These are phyloP conservation scores for Ptilonorhynchus violaceus DNA, from an alignment of 2,113 vertebrate species.

Conservation along the genomic window DNA sequence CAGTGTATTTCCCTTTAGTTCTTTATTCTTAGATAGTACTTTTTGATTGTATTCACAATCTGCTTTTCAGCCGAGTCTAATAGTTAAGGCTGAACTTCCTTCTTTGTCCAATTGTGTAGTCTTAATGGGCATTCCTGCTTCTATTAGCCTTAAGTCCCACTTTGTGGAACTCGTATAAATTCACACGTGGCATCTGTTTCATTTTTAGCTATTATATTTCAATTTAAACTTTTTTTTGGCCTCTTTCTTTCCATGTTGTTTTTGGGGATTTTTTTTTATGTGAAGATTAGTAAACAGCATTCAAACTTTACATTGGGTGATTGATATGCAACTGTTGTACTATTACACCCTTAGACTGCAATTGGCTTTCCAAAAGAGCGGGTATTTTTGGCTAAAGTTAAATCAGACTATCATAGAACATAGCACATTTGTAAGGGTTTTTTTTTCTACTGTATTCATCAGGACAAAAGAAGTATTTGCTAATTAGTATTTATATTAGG, in stretches of 20 bases:
- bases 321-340: background rate
- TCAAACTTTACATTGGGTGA: background rate
- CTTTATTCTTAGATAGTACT: background rate
- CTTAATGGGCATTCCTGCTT: background rate
- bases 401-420: background rate
- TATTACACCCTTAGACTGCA: background rate
- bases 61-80: rapidly evolving
- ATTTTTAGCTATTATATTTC: background rate
- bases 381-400: background rate
- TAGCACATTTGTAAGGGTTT: background rate
- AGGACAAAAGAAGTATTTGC: background rate
- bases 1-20: background rate
- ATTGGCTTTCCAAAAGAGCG: background rate
- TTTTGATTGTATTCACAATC: background rate
- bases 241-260: background rate
- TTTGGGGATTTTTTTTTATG: background rate
- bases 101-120: background rate
- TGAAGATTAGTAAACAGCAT: background rate
- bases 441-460: background rate
- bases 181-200: background rate
- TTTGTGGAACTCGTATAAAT: background rate
- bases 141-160: background rate
- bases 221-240: background rate
- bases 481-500: background rate
- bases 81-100: background rate